A percentile compares a stretch with the other conserved stretches of the same genome.
These are phyloP conservation scores for Zaprionus bogoriensis DNA, from an alignment of 2,888 invertebrate genomes.

Conservation along the genomic window DNA sequence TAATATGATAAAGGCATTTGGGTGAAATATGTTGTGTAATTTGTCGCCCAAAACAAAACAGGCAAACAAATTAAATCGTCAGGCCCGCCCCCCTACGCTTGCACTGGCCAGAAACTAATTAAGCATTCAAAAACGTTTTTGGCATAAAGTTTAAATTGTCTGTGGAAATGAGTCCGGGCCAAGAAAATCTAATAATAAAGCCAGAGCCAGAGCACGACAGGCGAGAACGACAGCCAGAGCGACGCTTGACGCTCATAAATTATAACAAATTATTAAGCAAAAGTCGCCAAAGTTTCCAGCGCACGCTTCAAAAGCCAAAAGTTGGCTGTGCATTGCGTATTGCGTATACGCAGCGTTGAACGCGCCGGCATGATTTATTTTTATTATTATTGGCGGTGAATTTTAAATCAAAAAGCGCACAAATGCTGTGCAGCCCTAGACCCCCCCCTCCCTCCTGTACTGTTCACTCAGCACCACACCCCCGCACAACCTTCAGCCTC, in stretches of 20 bases:
- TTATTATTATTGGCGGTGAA: conserved; percentile 81
- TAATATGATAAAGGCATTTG: conserved; percentile 50
- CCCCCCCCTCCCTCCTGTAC: not conserved
- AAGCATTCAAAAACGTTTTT: conserved; percentile 75
- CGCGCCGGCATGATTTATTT: conserved; percentile 74
- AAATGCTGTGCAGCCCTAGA: conserved; percentile 22
- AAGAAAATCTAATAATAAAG: conserved; percentile 62
- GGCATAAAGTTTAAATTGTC: conserved; percentile 66
- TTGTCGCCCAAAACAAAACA: conserved; percentile 15
- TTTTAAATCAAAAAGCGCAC: conserved; percentile 77
- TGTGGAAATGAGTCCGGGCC: conserved; percentile 29
- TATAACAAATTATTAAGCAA: conserved; percentile 69
- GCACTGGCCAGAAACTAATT: conserved; percentile 61
- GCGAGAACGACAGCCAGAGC: not conserved
- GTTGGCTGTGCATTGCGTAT: conserved; percentile 24
- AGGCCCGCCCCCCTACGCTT: conserved; percentile 8
- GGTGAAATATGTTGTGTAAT: conserved; percentile 51
- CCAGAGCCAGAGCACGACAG: conserved; percentile 21
- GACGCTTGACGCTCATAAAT: conserved; percentile 60
- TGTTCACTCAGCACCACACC: not conserved
- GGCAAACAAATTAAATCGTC: conserved; percentile 69
- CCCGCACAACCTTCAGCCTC: not conserved
- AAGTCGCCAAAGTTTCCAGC: conserved; percentile 51
- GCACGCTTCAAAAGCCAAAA: conserved; percentile 47
- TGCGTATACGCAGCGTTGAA: conserved; percentile 47